phyloP scores from a whole-genome alignment of 2,797 vertebrate genomes.

The Mastacembelus armatus region DNA sequence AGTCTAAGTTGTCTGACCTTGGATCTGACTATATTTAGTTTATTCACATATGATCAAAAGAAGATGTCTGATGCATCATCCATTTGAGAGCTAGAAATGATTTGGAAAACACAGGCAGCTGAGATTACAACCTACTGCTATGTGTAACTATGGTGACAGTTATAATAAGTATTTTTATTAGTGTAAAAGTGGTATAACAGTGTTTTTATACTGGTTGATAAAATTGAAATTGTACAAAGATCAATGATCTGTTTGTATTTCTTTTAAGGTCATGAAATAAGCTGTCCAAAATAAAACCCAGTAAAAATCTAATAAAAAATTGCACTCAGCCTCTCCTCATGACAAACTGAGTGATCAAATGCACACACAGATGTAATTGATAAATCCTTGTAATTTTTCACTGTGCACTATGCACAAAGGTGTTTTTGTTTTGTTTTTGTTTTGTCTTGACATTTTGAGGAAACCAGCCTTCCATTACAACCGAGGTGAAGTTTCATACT shows the following conservation, averaged over 20 bases:
- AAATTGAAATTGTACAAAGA: background rate
- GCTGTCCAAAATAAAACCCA: too few relatives aligned
- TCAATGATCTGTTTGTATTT: too few relatives aligned
- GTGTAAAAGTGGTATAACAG: too few relatives aligned
- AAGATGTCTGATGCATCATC: background rate
- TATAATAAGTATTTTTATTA: background rate
- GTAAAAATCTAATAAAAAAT: too few relatives aligned
- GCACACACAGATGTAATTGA: background rate
- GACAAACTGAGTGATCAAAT: background rate
- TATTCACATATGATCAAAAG: slow-evolving; percentile 6
- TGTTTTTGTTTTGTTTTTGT: too few relatives aligned
- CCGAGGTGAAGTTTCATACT: too few relatives aligned
- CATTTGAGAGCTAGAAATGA: slow-evolving; percentile 7
- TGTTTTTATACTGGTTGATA: background rate
- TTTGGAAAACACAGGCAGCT: slow-evolving; percentile 12
- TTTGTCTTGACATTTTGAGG: too few relatives aligned
- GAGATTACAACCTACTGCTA: background rate
- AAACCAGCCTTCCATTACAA: too few relatives aligned
- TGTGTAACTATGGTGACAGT: slow-evolving; percentile 18
- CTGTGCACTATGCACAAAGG: too few relatives aligned
- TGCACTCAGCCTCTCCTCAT: too few relatives aligned
- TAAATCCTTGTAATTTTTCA: accelerated
- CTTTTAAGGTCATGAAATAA: too few relatives aligned
- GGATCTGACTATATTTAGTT: background rate
- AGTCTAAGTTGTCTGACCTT: too few relatives aligned